phyloP scores from a whole-genome alignment of 2,888 invertebrate genomes.

The Zhuqinia jingwanae region DNA sequence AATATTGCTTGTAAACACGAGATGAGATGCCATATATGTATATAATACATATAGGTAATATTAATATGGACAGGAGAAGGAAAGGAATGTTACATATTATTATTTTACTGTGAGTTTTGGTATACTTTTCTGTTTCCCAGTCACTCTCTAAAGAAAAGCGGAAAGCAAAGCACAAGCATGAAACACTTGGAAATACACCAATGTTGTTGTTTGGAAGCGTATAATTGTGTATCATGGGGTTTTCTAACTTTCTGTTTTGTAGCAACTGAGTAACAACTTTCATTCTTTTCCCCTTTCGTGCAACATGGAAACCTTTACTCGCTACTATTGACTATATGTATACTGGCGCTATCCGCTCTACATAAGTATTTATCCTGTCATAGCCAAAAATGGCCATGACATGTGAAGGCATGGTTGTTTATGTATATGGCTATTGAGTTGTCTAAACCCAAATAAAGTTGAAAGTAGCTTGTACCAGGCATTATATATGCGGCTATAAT shows the following conservation, averaged over 20 bases:
- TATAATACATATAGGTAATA: too few species aligned
- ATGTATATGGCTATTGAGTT: constrained; percentile 4
- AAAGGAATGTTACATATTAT: not conserved
- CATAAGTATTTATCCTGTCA: constrained; percentile 27
- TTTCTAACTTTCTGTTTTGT: constrained; percentile 33
- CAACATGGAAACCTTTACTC: too few species aligned
- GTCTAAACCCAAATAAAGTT: not conserved
- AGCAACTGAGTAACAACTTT: constrained; percentile 39
- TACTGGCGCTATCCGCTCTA: too few species aligned
- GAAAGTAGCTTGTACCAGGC: not conserved
- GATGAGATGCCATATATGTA: too few species aligned
- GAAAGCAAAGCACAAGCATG: not conserved
- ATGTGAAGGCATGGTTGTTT: constrained; percentile 1
- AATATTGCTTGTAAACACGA: constrained; percentile 2
- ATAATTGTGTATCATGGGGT: too few species aligned
- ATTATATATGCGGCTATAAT: not conserved
- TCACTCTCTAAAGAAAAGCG: not conserved
- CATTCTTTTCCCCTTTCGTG: constrained; percentile 41
- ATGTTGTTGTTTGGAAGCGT: not conserved
- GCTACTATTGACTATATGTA: too few species aligned
- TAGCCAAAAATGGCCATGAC: not conserved
- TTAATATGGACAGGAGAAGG: too few species aligned
- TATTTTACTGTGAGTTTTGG: not conserved
- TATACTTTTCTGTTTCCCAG: not conserved
- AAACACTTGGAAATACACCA: not conserved